Conservation (phyloP, 2,113 vertebrate genomes). For the Todiramphus chloris region DNA sequence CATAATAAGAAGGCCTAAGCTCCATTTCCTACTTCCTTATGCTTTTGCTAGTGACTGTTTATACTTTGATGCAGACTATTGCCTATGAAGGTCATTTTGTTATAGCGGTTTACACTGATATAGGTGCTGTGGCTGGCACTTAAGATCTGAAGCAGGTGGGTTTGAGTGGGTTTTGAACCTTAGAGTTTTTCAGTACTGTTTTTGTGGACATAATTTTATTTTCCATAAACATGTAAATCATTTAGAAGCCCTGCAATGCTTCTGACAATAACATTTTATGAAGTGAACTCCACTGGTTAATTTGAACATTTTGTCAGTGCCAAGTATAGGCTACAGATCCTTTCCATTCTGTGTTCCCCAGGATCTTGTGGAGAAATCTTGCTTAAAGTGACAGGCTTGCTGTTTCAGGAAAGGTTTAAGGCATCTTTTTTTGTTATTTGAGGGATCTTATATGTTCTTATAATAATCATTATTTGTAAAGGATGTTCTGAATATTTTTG, state of each 20-base stretch:
- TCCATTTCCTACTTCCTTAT: neutral
- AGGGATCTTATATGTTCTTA: neutral
- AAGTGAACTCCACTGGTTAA: neutral
- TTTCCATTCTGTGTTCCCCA: neutral
- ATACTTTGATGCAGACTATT: neutral
- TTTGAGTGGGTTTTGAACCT: neutral
- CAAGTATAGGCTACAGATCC: neutral
- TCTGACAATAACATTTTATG: neutral
- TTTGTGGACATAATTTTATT: neutral
- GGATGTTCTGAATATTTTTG: neutral
- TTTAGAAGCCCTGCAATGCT: neutral
- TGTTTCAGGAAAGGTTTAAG: neutral
- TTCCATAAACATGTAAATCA: neutral
- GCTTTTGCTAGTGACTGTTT: neutral
- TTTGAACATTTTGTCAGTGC: neutral
- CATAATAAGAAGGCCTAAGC: neutral
- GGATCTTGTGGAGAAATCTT: neutral
- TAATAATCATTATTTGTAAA: neutral
- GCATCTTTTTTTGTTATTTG: neutral
- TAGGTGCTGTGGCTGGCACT: neutral
- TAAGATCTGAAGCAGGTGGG: neutral
- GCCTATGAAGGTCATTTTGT: neutral
- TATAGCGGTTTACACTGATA: neutral
- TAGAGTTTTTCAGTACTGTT: neutral
- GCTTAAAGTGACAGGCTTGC: neutral